These are phyloP conservation scores for Strongylocentrotus purpuratus DNA, from an alignment of 35 echinoderm and acorn worm genomes.

Conservation along the genomic window DNA sequence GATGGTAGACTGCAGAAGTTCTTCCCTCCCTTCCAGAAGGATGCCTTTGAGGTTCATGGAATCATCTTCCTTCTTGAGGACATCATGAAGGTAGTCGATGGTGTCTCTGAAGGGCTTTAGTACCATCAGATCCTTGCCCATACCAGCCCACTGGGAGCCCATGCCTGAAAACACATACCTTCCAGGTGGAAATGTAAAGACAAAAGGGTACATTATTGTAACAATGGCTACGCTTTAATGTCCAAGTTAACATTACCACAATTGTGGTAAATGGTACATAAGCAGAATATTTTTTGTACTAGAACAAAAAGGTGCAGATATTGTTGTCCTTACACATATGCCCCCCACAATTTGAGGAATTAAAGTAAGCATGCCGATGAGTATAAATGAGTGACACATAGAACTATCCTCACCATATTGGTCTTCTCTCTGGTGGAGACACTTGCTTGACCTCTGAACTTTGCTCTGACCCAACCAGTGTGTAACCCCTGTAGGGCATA, in stretches of 20 bases:
- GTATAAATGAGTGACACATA: not conserved
- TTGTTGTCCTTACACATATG: too few relatives aligned
- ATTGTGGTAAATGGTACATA: too few relatives aligned
- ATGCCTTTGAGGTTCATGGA: constrained; percentile 68
- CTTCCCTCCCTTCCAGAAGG: constrained; percentile 56
- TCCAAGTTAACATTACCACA: too few relatives aligned
- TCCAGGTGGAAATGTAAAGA: not conserved
- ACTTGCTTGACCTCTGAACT: constrained; percentile 52
- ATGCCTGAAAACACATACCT: constrained; percentile 92
- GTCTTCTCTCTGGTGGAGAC: constrained; percentile 29
- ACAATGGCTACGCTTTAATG: too few relatives aligned
- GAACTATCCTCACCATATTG: constrained; percentile 59
- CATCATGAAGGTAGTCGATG: constrained; percentile 63
- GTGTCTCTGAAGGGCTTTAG: constrained; percentile 69
- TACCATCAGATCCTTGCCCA: constrained; percentile 82
- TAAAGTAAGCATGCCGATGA: not conserved
- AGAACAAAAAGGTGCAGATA: too few relatives aligned
- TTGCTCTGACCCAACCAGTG: constrained; percentile 5
- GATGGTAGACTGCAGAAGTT: constrained; percentile 53
- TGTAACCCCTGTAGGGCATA: constrained; percentile 71
- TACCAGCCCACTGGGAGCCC: constrained; percentile 90
- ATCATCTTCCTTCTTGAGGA: constrained; percentile 53
- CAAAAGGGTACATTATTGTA: not conserved
- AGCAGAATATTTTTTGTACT: too few relatives aligned
- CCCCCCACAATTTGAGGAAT: too few relatives aligned